These are phyloP conservation scores for Oophaga pumilio DNA, from an alignment of 2,113 vertebrate genomes.

Conservation along the genomic window DNA sequence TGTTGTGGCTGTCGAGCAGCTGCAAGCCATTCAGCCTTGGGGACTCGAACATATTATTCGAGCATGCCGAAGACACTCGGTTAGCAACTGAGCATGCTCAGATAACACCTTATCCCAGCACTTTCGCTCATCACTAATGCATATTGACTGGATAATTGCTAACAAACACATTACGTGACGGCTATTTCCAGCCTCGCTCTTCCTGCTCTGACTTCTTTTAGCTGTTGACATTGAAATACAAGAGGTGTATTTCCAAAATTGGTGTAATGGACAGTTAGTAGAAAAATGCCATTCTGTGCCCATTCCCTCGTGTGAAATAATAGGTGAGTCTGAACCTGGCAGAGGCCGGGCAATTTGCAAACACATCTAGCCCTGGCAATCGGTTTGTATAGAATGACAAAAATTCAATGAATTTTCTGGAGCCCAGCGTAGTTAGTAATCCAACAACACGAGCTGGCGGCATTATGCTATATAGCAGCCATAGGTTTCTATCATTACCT, in stretches of 20 bases:
- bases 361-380: slow-evolving; percentile 11
- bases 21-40: too few relatives aligned
- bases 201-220: neutral
- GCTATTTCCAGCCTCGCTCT: neutral
- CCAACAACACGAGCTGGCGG: neutral
- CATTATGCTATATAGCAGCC: neutral
- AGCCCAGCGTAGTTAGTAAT: neutral
- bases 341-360: neutral
- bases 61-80: too few relatives aligned
- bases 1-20: too few relatives aligned
- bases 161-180: neutral
- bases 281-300: slow-evolving; percentile 11
- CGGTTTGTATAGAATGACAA: neutral
- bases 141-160: neutral
- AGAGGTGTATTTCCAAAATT: slow-evolving; percentile 7
- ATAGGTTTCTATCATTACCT: neutral
- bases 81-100: too few relatives aligned
- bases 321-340: neutral
- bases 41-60: too few relatives aligned
- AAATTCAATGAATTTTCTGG: neutral
- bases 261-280: neutral
- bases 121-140: too few relatives aligned
- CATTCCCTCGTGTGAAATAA: neutral
- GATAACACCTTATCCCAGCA: too few relatives aligned
- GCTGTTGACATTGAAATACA: neutral